Conservation (phyloP, 2,797 vertebrate species). For the Lepidocolaptes lacrymiger region DNA sequence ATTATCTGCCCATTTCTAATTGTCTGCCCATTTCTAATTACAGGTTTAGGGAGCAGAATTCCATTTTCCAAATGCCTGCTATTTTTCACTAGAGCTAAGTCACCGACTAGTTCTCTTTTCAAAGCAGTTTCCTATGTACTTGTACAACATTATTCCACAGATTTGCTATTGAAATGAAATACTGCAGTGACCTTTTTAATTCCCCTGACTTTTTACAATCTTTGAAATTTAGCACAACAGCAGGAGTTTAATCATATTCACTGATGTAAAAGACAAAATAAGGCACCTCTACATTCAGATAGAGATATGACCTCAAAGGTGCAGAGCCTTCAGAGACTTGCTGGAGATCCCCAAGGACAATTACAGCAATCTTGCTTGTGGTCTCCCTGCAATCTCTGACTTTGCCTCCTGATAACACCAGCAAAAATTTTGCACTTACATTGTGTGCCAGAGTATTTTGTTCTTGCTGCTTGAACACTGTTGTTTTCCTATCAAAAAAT, state of each 20-base stretch:
- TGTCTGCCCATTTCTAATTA: background rate
- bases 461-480: background rate
- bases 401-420: background rate
- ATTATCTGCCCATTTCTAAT: background rate
- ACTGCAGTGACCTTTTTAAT: constrained; percentile 79
- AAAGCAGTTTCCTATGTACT: constrained; percentile 54
- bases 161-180: constrained; percentile 79
- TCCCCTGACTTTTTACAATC: constrained; percentile 79
- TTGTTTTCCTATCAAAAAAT: constrained; percentile 21
- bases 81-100: constrained; percentile 47
- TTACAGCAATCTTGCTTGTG: background rate
- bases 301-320: constrained; percentile 70
- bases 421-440: background rate
- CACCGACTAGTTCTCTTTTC: constrained; percentile 41
- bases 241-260: constrained; percentile 79
- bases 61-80: background rate
- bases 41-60: background rate
- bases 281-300: constrained; percentile 73
- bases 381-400: background rate
- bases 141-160: constrained; percentile 69
- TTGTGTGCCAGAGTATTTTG: background rate
- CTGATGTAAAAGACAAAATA: constrained; percentile 77
- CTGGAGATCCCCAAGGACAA: constrained; percentile 37
- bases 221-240: constrained; percentile 80
- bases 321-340: constrained; percentile 36